These are phyloP conservation scores for Lasioglossum morio DNA, from an alignment of 2,888 invertebrate genomes.

Conservation along the genomic window DNA sequence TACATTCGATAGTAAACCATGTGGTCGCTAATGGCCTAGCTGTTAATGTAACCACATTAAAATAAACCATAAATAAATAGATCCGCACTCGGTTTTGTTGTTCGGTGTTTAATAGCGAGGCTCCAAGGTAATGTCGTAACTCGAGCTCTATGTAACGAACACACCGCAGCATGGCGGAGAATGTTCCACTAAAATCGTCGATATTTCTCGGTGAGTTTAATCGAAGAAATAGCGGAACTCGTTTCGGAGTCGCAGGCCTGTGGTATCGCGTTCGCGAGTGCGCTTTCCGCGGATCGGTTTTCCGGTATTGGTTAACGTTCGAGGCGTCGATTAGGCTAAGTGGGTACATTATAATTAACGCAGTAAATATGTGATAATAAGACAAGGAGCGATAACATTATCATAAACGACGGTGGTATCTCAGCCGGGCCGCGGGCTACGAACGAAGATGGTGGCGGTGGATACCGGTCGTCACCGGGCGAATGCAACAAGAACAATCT, in stretches of 20 bases:
- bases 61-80: too few relatives aligned
- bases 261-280: neutral
- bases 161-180: neutral
- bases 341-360: slow-evolving; percentile 8
- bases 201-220: neutral
- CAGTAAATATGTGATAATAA: slow-evolving; percentile 28
- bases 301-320: neutral
- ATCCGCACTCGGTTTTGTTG: neutral
- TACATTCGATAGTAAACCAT: too few relatives aligned
- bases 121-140: neutral
- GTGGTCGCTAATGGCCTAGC: too few relatives aligned
- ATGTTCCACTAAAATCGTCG: neutral
- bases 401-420: slow-evolving; percentile 13
- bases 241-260: neutral
- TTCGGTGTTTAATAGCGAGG: neutral
- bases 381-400: slow-evolving; percentile 13
- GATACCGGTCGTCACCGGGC: slow-evolving; percentile 16
- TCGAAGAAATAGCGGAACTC: neutral
- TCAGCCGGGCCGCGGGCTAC: slow-evolving; percentile 4
- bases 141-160: neutral
- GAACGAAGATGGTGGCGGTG: neutral
- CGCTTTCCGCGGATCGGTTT: neutral
- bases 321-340: slow-evolving; percentile 12
- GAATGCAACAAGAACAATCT: neutral
- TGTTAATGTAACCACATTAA: too few relatives aligned